These are phyloP conservation scores for mouse (Mus musculus) DNA, from an alignment of 2,113 vertebrate species.

Conservation along the genomic window DNA sequence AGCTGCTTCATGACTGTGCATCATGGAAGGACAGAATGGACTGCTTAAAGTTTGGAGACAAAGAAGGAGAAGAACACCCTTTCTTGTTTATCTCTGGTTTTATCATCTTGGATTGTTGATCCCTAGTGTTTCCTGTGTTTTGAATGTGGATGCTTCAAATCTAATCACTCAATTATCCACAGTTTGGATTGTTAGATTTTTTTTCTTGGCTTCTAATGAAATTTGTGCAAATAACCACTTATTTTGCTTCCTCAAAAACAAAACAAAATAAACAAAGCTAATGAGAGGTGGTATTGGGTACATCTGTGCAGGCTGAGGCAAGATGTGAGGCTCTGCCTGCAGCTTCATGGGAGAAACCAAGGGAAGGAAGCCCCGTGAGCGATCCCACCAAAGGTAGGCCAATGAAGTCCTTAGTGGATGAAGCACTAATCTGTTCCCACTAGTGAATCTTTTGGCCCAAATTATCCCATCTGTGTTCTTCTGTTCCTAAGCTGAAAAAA, in stretches of 20 bases:
- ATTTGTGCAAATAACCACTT: conserved; percentile 18
- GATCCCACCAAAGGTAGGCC: background rate
- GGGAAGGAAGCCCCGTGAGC: fast-evolving
- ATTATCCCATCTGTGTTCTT: background rate
- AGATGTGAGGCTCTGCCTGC: background rate
- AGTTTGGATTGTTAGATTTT: conserved; percentile 20
- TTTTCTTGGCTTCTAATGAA: conserved; percentile 29
- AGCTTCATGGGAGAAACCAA: background rate
- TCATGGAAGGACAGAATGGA: background rate
- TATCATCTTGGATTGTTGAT: conserved; percentile 23
- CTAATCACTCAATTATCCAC: background rate
- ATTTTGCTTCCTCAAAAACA: background rate
- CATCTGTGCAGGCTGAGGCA: background rate
- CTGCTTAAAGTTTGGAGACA: background rate
- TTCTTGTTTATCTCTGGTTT: conserved; percentile 55
- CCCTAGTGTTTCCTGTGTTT: conserved; percentile 19
- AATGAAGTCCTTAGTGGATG: background rate
- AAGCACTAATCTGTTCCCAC: background rate
- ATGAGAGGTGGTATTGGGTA: background rate
- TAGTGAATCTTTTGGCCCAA: background rate
- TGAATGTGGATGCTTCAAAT: conserved; percentile 5
- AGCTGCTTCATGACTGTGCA: background rate
- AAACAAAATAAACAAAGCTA: background rate
- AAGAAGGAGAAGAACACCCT: background rate
- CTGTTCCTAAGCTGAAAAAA: background rate